A percentile compares a stretch with the other conserved stretches of the same genome.
Evolutionary conservation across 2,888 invertebrate genomes (phyloP).

Genomic region (Mythimna loreyi): DNA sequence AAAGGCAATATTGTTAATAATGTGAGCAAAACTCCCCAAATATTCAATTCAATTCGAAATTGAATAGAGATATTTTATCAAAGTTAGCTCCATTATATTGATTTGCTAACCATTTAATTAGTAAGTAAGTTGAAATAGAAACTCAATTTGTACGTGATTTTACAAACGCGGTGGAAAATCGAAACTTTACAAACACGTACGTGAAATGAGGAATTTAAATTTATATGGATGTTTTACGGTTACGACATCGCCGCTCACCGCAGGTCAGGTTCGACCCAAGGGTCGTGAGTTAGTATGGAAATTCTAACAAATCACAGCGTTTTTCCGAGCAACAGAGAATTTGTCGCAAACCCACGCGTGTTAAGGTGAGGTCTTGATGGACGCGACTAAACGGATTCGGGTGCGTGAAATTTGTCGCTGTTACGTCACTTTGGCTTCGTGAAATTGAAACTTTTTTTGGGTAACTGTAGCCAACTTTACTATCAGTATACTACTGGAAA

Average conservation of each 20-base stretch:
- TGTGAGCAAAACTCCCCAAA: slow-evolving; percentile 23
- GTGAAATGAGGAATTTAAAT: slow-evolving; percentile 48
- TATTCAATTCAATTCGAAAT: slow-evolving; percentile 34
- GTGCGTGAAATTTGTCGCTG: slow-evolving; percentile 37
- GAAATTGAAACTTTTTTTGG: slow-evolving; percentile 15
- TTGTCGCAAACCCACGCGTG: slow-evolving; percentile 53
- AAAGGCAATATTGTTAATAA: slow-evolving; percentile 37
- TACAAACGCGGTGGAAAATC: slow-evolving; percentile 39
- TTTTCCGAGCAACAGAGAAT: slow-evolving; percentile 58
- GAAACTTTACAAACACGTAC: slow-evolving; percentile 41
- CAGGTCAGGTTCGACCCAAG: slow-evolving; percentile 53
- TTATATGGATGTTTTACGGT: slow-evolving; percentile 56
- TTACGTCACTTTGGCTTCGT: slow-evolving; percentile 36
- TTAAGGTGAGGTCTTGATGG: slow-evolving; percentile 53
- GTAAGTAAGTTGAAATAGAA: slow-evolving; percentile 19
- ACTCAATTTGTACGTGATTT: slow-evolving; percentile 32
- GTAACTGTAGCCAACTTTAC: neutral
- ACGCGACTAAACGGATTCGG: slow-evolving; percentile 41
- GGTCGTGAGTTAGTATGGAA: slow-evolving; percentile 61
- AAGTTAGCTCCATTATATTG: slow-evolving; percentile 38
- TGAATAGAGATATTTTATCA: slow-evolving; percentile 42
- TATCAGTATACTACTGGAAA: neutral
- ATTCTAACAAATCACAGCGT: slow-evolving; percentile 66
- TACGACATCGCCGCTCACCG: slow-evolving; percentile 51
- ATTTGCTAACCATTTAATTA: slow-evolving; percentile 33